Evolutionary conservation across 2,888 invertebrate genomes (phyloP), one percentile per base, ranked within the genome.

Genomic region (Lydus trimaculatus): DNA sequence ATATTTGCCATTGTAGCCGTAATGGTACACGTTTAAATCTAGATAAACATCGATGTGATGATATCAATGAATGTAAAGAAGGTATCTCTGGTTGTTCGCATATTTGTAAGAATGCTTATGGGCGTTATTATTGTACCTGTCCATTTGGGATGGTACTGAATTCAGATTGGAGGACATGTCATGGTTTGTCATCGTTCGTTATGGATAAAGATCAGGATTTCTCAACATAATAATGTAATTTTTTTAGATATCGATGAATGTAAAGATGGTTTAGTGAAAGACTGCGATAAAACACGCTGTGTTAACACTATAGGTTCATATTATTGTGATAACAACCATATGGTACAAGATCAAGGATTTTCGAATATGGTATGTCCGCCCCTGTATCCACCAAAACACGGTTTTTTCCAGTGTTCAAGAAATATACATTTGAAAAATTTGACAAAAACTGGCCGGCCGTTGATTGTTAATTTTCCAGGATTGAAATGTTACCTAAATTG

Each of bases 221-320:
- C 7, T 48, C 39, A 2, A n/a, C 8, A 58, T 15, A 20, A 17
- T 17, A 31, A 58, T 36, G 25, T 58, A 62, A 28, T 58, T 33
- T 66, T 73, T 67, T 7, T 75, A 90, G 91, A 91, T 82, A 87
- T 91, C 31, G 89, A 92, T 79, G 92, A 92, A 82, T 92, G 92
- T 77, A 86, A 88, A 36, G 82, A 79, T 60, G 78, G 83, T 0
- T 81, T 83, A 56, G 72, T 86, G 15, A 73, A 79, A 1, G 69
- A 78, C 43, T 69, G 81, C 71, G 86, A 91, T 71, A 79, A 81
- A 5, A 80, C 83, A 71, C 87, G 86, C 48, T 93, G 92, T 81
- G 85, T 89, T 72, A 92, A 92, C 80, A 88, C 87, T 0, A 86
- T 86, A 3, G 92, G 92, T n/a, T 88, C 90, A 0, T 92, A 89